Base-by-base conservation (phyloP, 2,888 invertebrate genomes). In the Arrhopalites spinosus region DNA sequence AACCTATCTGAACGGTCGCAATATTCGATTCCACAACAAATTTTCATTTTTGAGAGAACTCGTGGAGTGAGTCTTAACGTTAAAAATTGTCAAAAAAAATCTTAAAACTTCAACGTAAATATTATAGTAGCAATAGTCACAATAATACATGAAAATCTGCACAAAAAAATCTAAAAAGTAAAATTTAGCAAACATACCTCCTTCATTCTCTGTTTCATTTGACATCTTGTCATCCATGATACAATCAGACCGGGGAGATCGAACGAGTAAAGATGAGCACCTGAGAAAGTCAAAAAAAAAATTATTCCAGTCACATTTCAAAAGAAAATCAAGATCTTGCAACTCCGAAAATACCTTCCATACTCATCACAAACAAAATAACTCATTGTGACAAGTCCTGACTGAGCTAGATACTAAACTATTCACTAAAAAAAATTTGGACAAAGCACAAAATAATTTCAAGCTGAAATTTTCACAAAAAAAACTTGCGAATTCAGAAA, bases 201-300 rank as follows among this genome's bases (percentile, higher is more conserved):
- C 70, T 53, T 80, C 81, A 47, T 74, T 77, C n/a, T 81, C 80
- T 20, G 76, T 75, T 53, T 79, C 81, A 13, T 75, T 74, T 1
- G 78, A 77, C 29, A 78, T 76, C 30, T 78, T 81, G 25, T 81
- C 81, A 43, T 82, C 82, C 79, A 82, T 79, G 17, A 78, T 73
- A n/a, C 80, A 78, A 36, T 80, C 80, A 68, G 78, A 79, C 29
- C 83, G 45, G 8, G 83, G 81, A 25, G 92, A 91, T 69, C 92
- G 89, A 82, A 92, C 89, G 78, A 93, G 86, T 71, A 93, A 87
- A n/a, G 91, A 91, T 47, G 93, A 92, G 85, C 93, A 94, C 83
- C 92, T 87, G 78, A 13, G 59, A 63, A 43, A 50, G 17, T 23
- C 1, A n/a, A 45, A 17, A 63, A 73, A 15, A 50, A 76, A 3